Evolutionary conservation across 2,113 vertebrate genomes (phyloP).

Genomic region (Cettia cetti): DNA sequence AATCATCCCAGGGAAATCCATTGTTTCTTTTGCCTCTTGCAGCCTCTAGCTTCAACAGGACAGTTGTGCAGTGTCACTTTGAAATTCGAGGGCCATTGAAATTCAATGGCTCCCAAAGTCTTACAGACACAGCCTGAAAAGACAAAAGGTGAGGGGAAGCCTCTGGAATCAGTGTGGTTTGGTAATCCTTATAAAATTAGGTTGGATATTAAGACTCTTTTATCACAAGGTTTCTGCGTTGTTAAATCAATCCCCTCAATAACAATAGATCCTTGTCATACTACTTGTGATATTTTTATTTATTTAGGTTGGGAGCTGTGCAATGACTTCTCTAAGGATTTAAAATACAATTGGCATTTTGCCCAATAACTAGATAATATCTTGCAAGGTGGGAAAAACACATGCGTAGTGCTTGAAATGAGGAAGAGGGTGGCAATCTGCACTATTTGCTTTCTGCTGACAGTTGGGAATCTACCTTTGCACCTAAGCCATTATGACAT

Average conservation of each 20-base stretch:
- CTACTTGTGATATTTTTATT: constrained; percentile 43
- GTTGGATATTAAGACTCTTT: constrained; percentile 43
- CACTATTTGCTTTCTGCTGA: not conserved
- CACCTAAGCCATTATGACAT: not conserved
- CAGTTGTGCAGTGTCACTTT: not conserved
- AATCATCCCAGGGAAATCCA: not conserved
- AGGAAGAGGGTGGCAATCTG: not conserved
- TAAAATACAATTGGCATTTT: not conserved
- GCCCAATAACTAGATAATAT: not conserved
- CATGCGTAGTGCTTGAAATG: not conserved
- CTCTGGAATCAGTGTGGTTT: not conserved
- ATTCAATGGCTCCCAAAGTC: constrained; percentile 6
- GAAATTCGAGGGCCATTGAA: not conserved
- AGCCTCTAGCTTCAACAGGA: not conserved
- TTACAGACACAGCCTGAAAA: constrained; percentile 28
- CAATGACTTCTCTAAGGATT: constrained; percentile 6
- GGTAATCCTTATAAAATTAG: constrained; percentile 58
- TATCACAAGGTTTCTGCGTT: not conserved
- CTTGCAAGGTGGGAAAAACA: not conserved
- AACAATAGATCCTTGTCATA: constrained; percentile 31
- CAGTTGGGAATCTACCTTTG: not conserved
- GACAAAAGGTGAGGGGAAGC: not conserved
- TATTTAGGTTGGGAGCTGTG: constrained; percentile 26
- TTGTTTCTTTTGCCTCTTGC: not conserved
- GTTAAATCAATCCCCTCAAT: constrained; percentile 14